These are phyloP conservation scores for Petroica traversi DNA, from an alignment of 2,113 vertebrate species.

Conservation along the genomic window DNA sequence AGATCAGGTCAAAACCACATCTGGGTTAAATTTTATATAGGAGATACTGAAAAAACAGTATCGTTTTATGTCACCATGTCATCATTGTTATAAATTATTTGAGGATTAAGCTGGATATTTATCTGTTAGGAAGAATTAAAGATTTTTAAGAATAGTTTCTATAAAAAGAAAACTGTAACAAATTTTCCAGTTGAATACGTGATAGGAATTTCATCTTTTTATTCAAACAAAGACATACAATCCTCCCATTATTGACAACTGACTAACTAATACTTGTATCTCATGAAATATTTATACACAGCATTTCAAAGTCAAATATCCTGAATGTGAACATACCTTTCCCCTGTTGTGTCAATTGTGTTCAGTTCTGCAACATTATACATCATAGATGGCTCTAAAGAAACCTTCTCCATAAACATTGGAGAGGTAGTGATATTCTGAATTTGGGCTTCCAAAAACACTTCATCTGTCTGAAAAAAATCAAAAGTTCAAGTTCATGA, in stretches of 20 bases:
- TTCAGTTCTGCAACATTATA: slow-evolving; percentile 96
- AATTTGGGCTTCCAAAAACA: slow-evolving; percentile 98
- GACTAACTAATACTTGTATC: not conserved
- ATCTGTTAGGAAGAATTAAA: not conserved
- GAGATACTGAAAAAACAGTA: not conserved
- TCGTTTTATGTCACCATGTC: not conserved
- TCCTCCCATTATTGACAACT: not conserved
- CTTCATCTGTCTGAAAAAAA: slow-evolving; percentile 91
- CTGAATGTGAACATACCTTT: slow-evolving; percentile 76
- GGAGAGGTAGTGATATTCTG: slow-evolving; percentile 98
- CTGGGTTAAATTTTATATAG: not conserved
- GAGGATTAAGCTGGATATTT: not conserved
- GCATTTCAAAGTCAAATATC: not conserved
- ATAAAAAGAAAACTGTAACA: not conserved
- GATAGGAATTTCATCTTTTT: not conserved
- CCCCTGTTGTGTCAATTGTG: slow-evolving; percentile 70
- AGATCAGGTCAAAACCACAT: not conserved
- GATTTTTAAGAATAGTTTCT: not conserved
- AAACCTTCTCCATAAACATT: slow-evolving; percentile 99
- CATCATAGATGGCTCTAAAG: slow-evolving; percentile 95
- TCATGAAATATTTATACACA: not conserved
- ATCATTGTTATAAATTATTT: not conserved
- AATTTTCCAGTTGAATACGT: not conserved
- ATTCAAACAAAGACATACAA: not conserved
- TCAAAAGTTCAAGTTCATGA: not conserved